A percentile compares a stretch with the other conserved stretches of the same genome.
These are phyloP conservation scores for Pseudopleuronectes americanus DNA, from an alignment of 2,797 vertebrate species.

Conservation along the genomic window DNA sequence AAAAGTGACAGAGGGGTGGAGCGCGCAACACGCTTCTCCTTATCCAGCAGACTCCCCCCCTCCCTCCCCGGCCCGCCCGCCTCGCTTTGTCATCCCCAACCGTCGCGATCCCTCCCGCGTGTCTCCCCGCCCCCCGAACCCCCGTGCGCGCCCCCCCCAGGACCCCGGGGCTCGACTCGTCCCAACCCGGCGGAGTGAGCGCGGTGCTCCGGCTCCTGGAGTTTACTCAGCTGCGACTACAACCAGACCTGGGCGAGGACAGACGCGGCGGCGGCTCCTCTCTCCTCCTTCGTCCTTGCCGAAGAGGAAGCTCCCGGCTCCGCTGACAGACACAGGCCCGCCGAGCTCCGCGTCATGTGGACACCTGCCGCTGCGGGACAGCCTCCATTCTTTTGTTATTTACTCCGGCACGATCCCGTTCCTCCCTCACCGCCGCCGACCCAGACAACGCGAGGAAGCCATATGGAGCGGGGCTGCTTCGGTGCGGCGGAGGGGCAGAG, in stretches of 20 bases:
- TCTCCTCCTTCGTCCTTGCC: constrained; percentile 52
- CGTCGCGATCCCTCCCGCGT: constrained; percentile 62
- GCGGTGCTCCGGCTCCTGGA: constrained; percentile 13
- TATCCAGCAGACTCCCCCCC: constrained; percentile 33
- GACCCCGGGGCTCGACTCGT: constrained; percentile 36
- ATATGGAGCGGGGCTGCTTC: constrained; percentile 65
- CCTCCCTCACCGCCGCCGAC: constrained; percentile 31
- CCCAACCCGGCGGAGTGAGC: constrained; percentile 6
- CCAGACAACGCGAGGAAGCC: constrained; percentile 62
- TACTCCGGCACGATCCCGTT: background rate
- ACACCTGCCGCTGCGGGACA: constrained; percentile 40
- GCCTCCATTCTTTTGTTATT: constrained; percentile 13
- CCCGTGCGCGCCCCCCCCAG: constrained; percentile 27
- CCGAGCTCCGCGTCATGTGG: constrained; percentile 65
- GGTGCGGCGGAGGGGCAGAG: constrained; percentile 49
- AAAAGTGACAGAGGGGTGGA: constrained; percentile 41
- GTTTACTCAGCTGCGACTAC: constrained; percentile 79
- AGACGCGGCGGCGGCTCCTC: constrained; percentile 65
- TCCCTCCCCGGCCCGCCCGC: constrained; percentile 30
- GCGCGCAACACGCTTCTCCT: constrained; percentile 24
- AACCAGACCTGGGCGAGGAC: constrained; percentile 70
- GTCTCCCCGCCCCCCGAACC: constrained; percentile 26
- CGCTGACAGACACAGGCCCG: constrained; percentile 42
- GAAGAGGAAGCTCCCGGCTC: constrained; percentile 45
- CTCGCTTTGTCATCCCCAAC: constrained; percentile 68